These are phyloP conservation scores for Cacajao melanocephalus DNA, from an alignment of 2,797 vertebrate genomes.

Conservation along the genomic window DNA sequence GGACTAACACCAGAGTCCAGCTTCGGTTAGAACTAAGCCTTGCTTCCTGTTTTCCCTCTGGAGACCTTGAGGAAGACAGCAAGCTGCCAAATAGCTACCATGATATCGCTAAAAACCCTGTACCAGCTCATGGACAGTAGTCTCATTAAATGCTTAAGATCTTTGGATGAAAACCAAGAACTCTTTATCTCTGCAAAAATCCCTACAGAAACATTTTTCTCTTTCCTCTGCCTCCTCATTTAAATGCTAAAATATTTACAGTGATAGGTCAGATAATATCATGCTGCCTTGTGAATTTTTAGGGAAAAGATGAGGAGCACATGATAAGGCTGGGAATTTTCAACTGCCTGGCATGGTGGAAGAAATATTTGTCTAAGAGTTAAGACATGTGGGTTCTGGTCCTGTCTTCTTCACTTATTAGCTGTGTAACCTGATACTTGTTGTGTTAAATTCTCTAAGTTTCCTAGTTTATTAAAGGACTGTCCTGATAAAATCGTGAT, in stretches of 20 bases:
- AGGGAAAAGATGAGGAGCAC: conserved; percentile 25
- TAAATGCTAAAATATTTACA: conserved; percentile 59
- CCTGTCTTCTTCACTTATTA: not conserved
- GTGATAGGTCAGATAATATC: conserved; percentile 42
- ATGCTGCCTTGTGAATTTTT: conserved; percentile 37
- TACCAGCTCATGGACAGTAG: conserved; percentile 37
- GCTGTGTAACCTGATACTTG: not conserved
- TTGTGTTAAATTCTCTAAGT: not conserved
- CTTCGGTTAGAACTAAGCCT: not conserved
- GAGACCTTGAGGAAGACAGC: not conserved
- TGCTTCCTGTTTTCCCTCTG: conserved; percentile 26
- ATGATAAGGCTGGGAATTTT: conserved; percentile 27
- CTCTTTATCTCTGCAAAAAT: conserved; percentile 36
- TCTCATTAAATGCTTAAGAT: not conserved
- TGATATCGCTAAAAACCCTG: not conserved
- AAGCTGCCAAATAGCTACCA: not conserved
- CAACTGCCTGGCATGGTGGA: not conserved
- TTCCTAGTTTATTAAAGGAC: not conserved
- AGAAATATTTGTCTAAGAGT: not conserved
- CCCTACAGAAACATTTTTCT: conserved; percentile 42
- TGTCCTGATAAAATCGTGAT: not conserved
- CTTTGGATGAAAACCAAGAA: conserved; percentile 42
- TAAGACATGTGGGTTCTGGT: not conserved
- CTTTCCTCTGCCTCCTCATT: conserved; percentile 40
- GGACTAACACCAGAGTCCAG: not conserved